These are phyloP conservation scores for Drosophila fuyamai DNA, from an alignment of 1,140 invertebrate genomes.

Conservation along the genomic window DNA sequence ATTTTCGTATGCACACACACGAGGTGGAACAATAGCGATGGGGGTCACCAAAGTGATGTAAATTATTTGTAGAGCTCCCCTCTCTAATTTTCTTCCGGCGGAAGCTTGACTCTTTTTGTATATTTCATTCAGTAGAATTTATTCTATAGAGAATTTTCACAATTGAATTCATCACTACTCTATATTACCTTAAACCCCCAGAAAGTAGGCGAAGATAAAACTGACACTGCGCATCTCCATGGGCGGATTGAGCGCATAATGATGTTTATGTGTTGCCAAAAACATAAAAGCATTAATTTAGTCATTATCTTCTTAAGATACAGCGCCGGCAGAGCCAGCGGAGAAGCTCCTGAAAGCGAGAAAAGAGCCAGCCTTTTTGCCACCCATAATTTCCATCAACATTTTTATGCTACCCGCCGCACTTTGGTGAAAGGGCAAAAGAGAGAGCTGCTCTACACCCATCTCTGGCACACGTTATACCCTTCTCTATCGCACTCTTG, in stretches of 20 bases:
- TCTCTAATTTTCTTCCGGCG: not conserved
- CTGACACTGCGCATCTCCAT: constrained; percentile 32
- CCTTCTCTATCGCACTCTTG: constrained; percentile 11
- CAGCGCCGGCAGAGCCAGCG: constrained; percentile 44
- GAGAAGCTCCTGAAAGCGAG: constrained; percentile 13
- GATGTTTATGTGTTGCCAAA: constrained; percentile 85
- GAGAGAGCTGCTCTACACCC: constrained; percentile 13
- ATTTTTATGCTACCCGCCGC: constrained; percentile 41
- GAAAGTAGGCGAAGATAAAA: not conserved
- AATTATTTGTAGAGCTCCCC: constrained; percentile 4
- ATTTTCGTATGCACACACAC: constrained; percentile 66
- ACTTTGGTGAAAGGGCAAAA: constrained; percentile 4
- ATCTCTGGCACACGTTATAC: constrained; percentile 12
- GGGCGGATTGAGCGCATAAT: constrained; percentile 83
- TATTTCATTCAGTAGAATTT: too few relatives aligned
- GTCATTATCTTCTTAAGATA: constrained; percentile 85
- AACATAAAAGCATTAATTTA: constrained; percentile 85
- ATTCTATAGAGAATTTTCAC: too few relatives aligned
- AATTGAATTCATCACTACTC: not conserved
- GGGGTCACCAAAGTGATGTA: constrained; percentile 11
- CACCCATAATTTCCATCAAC: constrained; percentile 45
- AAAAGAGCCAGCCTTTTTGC: constrained; percentile 6
- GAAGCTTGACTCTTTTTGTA: not conserved
- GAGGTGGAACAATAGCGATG: constrained; percentile 15
- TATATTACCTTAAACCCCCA: constrained; percentile 9